These are phyloP conservation scores for Eublepharis macularius DNA, from an alignment of 2,113 vertebrate species.

Conservation along the genomic window DNA sequence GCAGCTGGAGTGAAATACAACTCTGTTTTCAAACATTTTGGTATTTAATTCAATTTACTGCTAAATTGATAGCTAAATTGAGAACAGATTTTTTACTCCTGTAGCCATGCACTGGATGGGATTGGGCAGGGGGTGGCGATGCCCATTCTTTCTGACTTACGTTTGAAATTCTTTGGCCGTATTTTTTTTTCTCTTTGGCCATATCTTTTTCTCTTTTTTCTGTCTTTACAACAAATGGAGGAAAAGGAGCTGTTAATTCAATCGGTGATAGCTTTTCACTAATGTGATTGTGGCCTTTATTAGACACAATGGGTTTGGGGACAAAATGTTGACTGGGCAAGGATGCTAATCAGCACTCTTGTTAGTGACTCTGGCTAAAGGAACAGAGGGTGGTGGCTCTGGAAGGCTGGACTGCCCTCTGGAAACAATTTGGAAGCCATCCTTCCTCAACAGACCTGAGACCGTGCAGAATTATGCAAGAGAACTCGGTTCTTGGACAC, in stretches of 20 bases:
- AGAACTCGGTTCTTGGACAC: not conserved
- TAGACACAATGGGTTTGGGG: not conserved
- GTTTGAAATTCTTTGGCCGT: conserved; percentile 49
- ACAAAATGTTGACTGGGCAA: conserved; percentile 28
- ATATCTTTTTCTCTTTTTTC: too few species aligned
- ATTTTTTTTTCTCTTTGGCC: conserved; percentile 30
- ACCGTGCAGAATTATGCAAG: conserved; percentile 1
- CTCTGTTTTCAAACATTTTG: conserved; percentile 67
- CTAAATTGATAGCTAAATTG: conserved; percentile 66
- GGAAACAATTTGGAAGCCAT: conserved; percentile 13
- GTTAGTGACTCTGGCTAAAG: not conserved
- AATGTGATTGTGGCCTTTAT: not conserved
- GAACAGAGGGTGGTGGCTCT: not conserved
- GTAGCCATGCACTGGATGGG: conserved; percentile 33
- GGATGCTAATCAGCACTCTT: not conserved
- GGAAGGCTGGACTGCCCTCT: conserved; percentile 2
- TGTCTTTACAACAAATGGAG: conserved; percentile 35
- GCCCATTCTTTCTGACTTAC: conserved; percentile 57
- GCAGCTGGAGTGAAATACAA: conserved; percentile 61
- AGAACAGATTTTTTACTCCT: conserved; percentile 62
- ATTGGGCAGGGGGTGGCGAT: conserved; percentile 33
- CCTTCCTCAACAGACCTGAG: not conserved
- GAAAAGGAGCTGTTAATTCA: conserved; percentile 46
- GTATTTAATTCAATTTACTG: conserved; percentile 69
- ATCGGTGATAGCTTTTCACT: conserved; percentile 13